Conservation (phyloP, 2,888 invertebrate species). For the Lamellibrachia satsuma region DNA sequence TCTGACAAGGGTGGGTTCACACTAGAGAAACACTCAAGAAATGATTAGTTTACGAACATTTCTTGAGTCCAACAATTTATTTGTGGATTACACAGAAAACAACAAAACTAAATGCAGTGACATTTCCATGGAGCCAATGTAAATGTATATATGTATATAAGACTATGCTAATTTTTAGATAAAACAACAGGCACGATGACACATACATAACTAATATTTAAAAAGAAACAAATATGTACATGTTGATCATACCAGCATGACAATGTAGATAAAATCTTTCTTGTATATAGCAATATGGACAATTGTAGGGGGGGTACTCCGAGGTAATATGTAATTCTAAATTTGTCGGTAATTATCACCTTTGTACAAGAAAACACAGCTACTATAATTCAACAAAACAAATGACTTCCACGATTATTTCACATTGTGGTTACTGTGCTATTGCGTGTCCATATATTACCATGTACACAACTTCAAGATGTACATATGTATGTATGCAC, state of each 20-base stretch:
- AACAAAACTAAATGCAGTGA: background rate
- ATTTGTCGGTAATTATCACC: background rate
- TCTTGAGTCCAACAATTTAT: background rate
- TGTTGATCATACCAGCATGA: background rate
- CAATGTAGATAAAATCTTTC: background rate
- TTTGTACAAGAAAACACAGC: conserved; percentile 13
- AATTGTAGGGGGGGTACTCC: background rate
- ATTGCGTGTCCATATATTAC: background rate
- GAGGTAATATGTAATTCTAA: background rate
- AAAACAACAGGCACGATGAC: background rate
- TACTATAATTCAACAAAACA: background rate
- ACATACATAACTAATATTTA: background rate
- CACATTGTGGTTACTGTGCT: background rate
- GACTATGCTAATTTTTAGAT: background rate
- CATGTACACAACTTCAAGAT: background rate
- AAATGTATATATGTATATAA: background rate
- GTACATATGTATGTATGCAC: background rate
- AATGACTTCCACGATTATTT: background rate
- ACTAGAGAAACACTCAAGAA: background rate
- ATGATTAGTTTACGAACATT: background rate
- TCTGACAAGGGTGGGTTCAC: background rate
- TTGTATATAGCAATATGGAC: background rate
- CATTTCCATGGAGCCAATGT: background rate
- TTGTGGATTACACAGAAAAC: background rate
- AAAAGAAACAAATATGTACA: background rate